phyloP scores from a whole-genome alignment of 2,888 invertebrate species.

The Erynnis tages region DNA sequence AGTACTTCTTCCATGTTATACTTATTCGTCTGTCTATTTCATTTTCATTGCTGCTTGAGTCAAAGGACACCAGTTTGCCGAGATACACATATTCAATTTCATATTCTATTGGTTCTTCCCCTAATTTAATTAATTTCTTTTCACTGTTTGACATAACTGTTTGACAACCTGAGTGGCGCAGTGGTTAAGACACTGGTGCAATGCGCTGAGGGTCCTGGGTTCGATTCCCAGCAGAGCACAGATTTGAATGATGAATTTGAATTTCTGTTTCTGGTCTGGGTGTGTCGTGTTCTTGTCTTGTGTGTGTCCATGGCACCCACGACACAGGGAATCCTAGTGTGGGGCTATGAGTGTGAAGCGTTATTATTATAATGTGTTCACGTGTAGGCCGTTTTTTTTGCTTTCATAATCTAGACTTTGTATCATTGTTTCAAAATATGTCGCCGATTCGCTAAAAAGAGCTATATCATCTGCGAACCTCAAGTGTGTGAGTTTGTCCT shows the following conservation, averaged over 20 bases:
- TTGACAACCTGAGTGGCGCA: no score
- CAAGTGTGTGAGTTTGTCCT: conserved; percentile 4
- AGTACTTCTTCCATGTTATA: conserved; percentile 29
- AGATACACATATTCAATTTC: conserved; percentile 29
- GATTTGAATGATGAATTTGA: no score
- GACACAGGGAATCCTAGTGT: no score
- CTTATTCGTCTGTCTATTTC: conserved; percentile 29
- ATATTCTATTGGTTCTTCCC: conserved; percentile 23
- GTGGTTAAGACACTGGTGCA: no score
- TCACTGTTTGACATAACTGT: no score
- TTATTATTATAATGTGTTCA: not conserved
- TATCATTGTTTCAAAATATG: conserved; percentile 8
- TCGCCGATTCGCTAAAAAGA: conserved; percentile 1
- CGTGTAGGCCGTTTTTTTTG: conserved; percentile 7
- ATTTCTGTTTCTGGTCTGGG: no score
- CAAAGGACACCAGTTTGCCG: conserved; percentile 29
- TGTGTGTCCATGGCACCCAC: no score
- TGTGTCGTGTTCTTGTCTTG: no score
- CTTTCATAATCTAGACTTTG: not conserved
- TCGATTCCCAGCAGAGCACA: no score
- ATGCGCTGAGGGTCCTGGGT: no score
- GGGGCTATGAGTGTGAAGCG: no score
- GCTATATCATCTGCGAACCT: conserved; percentile 20
- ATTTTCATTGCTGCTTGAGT: conserved; percentile 11
- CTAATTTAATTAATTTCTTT: no score